A percentile compares a stretch with the other conserved stretches of the same genome.
phyloP scores from a whole-genome alignment of 2,113 vertebrate species.

The Ameiurus melas region DNA sequence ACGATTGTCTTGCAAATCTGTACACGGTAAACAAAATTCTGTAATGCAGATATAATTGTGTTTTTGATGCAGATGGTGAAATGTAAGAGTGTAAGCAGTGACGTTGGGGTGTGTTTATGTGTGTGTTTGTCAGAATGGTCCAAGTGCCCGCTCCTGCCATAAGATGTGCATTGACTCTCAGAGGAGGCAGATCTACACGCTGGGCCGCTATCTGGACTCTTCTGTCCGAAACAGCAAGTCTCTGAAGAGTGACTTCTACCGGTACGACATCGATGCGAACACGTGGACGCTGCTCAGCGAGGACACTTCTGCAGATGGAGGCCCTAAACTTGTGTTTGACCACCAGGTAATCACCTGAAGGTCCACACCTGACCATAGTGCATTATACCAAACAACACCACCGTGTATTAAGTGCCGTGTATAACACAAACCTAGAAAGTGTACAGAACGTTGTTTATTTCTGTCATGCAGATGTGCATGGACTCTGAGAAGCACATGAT shows the following conservation, averaged over 20 bases:
- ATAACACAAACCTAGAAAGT: background rate
- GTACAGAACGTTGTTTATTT: background rate
- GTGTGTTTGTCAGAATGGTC: slow-evolving; percentile 79
- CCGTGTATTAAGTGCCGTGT: background rate
- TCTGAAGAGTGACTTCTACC: slow-evolving; percentile 96
- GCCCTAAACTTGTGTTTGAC: slow-evolving; percentile 96
- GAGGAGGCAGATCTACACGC: slow-evolving; percentile 92
- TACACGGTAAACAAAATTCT: background rate
- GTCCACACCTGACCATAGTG: background rate
- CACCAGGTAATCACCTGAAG: slow-evolving; percentile 82
- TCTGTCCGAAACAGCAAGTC: slow-evolving; percentile 98
- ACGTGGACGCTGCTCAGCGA: slow-evolving; percentile 94
- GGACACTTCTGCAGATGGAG: slow-evolving; percentile 92
- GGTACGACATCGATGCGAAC: slow-evolving; percentile 94
- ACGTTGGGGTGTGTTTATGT: background rate
- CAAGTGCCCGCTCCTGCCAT: slow-evolving; percentile 96
- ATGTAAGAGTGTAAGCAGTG: background rate
- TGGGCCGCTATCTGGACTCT: slow-evolving; percentile 96
- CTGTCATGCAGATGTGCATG: slow-evolving; percentile 91
- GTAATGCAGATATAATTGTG: background rate
- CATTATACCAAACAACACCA: background rate
- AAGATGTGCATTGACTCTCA: slow-evolving; percentile 99
- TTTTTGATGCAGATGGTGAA: background rate
- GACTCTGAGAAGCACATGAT: slow-evolving; percentile 99
- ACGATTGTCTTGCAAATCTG: background rate